These are phyloP conservation scores for Larimichthys polyactis DNA, from an alignment of 2,113 vertebrate species.

Conservation along the genomic window DNA sequence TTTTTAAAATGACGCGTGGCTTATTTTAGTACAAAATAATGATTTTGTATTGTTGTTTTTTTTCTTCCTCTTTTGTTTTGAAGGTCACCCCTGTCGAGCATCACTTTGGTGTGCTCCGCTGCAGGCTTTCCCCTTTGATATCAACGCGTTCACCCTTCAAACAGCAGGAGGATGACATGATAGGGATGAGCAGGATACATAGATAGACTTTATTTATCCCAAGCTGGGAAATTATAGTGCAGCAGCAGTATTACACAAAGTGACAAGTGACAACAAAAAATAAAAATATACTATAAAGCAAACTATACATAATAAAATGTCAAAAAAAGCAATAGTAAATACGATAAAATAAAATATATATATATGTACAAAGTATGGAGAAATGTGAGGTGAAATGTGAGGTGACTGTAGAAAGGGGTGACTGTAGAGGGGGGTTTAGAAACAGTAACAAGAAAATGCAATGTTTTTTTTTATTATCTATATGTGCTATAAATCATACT, in stretches of 20 bases:
- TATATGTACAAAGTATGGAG: no score
- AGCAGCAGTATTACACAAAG: no score
- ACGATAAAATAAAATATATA: no score
- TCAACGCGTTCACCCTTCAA: conserved; percentile 56
- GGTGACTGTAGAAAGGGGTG: no score
- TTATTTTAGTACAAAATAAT: accelerated
- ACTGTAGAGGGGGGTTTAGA: conserved; percentile 11
- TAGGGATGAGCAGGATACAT: conserved; percentile 17
- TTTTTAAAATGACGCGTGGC: background rate
- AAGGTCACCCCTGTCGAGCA: conserved; percentile 61
- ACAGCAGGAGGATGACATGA: conserved; percentile 44
- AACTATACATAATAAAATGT: no score
- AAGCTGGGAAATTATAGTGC: no score
- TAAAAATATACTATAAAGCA: no score
- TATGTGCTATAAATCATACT: background rate
- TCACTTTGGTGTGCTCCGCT: conserved; percentile 75
- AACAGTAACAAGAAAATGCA: background rate
- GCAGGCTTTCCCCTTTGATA: conserved; percentile 75
- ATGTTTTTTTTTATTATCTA: background rate
- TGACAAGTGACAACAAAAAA: no score
- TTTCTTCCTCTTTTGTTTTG: background rate
- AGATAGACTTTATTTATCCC: no score
- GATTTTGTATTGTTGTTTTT: background rate
- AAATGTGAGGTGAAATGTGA: no score
- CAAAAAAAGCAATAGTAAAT: no score